Evolutionary conservation across 2,113 vertebrate genomes (phyloP).

Genomic region (Neolamprologus tretocephalus): DNA sequence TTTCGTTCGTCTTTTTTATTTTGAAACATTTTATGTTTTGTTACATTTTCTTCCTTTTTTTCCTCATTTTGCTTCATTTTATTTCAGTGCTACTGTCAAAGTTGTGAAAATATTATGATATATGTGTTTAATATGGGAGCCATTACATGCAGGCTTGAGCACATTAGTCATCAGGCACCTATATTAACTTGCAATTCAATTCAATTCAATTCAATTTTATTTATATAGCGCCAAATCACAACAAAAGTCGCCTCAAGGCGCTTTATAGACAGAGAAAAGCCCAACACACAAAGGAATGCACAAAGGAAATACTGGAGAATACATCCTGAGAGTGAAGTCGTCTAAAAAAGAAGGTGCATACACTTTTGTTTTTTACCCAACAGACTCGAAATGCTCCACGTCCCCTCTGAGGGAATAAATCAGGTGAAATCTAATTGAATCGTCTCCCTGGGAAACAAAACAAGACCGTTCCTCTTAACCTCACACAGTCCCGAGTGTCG

Average conservation of each 20-base stretch:
- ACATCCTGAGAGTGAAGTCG: neutral
- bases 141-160: neutral
- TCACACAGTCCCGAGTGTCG: neutral
- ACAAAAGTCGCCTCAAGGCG: too few relatives aligned
- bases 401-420: neutral
- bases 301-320: neutral
- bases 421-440: neutral
- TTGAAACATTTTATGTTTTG: neutral
- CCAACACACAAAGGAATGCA: too few relatives aligned
- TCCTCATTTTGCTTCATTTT: neutral
- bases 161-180: neutral
- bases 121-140: neutral
- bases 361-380: neutral
- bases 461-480: rapidly evolving
- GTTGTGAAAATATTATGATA: neutral
- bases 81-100: neutral
- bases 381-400: neutral
- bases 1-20: conserved; percentile 50
- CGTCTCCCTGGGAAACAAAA: neutral
- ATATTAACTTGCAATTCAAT: neutral
- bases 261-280: too few relatives aligned
- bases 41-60: neutral
- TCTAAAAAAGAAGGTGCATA: neutral
- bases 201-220: too few relatives aligned
- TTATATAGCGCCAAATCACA: too few relatives aligned